Percentiles rank a stretch among this genome's conserved stretches.
phyloP scores from a whole-genome alignment of 2,113 vertebrate genomes.

The Catharus bicknelli region DNA sequence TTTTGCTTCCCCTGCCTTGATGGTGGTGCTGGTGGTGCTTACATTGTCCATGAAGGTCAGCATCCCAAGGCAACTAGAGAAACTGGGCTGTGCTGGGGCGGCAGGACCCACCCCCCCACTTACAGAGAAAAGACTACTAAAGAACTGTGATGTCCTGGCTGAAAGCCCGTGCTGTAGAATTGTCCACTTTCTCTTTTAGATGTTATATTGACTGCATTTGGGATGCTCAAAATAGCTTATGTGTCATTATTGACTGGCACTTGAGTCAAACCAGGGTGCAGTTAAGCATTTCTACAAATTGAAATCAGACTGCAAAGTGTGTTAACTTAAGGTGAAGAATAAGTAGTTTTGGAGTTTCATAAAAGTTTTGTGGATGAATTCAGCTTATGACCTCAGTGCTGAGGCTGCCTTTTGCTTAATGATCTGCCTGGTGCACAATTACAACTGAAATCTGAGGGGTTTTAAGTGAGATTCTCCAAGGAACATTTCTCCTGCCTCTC shows the following conservation, averaged over 20 bases:
- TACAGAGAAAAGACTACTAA: background rate
- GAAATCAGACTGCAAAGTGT: background rate
- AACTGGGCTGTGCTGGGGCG: background rate
- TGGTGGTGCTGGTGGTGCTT: background rate
- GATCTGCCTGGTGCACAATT: background rate
- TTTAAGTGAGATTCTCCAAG: background rate
- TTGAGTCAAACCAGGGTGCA: background rate
- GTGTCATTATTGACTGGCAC: background rate
- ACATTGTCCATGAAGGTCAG: fast-evolving
- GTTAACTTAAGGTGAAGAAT: background rate
- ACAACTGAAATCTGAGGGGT: background rate
- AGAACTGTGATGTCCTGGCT: background rate
- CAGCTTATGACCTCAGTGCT: background rate
- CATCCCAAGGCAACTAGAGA: background rate
- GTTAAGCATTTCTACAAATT: background rate
- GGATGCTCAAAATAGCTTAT: background rate
- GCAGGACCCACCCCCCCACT: background rate
- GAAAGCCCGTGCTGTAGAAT: background rate
- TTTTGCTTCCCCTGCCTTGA: background rate
- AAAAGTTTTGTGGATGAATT: background rate
- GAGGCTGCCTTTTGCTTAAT: background rate
- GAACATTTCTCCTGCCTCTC: background rate
- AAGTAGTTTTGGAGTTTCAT: background rate
- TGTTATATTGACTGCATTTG: background rate
- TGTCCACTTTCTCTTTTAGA: background rate